Percentiles rank a stretch among this genome's conserved stretches.
These are phyloP conservation scores for Dromiciops gliroides DNA, from an alignment of 2,113 vertebrate genomes.

Conservation along the genomic window DNA sequence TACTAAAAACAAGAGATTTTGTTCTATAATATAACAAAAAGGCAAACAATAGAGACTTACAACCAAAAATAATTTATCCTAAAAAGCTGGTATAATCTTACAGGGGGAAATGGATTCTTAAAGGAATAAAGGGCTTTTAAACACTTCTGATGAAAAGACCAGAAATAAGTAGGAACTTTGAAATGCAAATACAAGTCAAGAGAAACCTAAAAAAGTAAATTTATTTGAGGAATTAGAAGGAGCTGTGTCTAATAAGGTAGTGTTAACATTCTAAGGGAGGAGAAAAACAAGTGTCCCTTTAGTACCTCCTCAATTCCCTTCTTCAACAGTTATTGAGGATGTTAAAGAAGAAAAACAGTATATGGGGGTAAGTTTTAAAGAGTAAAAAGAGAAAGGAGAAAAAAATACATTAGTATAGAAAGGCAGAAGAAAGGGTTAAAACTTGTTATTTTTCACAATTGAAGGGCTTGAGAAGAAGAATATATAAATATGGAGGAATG, in stretches of 20 bases:
- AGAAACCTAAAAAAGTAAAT: background rate
- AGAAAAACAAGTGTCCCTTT: background rate
- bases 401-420: background rate
- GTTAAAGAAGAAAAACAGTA: too few species aligned
- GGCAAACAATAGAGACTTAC: too few species aligned
- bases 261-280: background rate
- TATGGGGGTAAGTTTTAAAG: background rate
- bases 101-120: too few species aligned
- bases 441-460: background rate
- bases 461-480: background rate
- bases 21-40: too few species aligned
- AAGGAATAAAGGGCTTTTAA: too few species aligned
- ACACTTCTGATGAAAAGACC: background rate
- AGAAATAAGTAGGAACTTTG: background rate
- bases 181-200: background rate
- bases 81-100: too few species aligned
- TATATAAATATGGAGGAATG: background rate
- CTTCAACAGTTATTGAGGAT: background rate
- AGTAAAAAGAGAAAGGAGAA: background rate
- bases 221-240: background rate
- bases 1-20: too few species aligned
- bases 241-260: background rate
- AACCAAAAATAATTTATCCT: too few species aligned
- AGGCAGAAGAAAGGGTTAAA: background rate
- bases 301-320: background rate